Base-by-base conservation (phyloP, 2,888 invertebrate genomes). In the Blastobasis adustella region DNA sequence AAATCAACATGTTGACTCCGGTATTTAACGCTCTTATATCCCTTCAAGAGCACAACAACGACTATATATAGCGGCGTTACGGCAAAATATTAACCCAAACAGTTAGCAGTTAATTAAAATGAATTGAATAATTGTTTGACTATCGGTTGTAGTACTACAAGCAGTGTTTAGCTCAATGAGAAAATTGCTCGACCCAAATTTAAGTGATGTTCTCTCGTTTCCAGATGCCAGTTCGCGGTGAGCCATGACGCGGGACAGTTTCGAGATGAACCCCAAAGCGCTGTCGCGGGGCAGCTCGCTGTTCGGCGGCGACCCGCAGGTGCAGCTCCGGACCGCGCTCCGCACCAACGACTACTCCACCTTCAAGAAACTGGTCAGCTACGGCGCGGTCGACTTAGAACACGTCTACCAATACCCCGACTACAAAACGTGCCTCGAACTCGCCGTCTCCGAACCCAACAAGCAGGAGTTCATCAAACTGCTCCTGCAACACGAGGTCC, bases 371-470 rank as follows among this genome's bases (percentile, higher is more conserved):
- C 73, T 91, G 10, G 77, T 91, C 37, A 68, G 73, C 53, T 80
- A 80, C 55, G 84, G 87, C 47, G 77, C 82, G 37, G 80, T 90
- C 8, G 83, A 92, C 54, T 66, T 91, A 4, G 89, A 91, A 62
- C 68, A 89, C 62, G 82, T 89, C 44, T 91, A 91, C 59, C 85
- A 86, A 36, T 82, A 90, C 55, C 91, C 91, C 1, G 86, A 90
- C 57, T 81, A 90, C 58, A 91, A 91, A 67, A 91, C 92, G 1
- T 90, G 91, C 55, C 81, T 92, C 10, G 91, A 92, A 58, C 71
- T 91, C 9, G 91, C 92, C 4, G 85, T 90, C 38, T 82, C 80
- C 0, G 84, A 88, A 55, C 73, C 76, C 10, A 87, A 90, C 45
- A 81, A 80, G 57, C 70, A 83, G 39, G 84, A 90, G 40, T 93